Evolutionary conservation across 2,888 invertebrate species (phyloP).

Genomic region (Drosophila putrida): DNA sequence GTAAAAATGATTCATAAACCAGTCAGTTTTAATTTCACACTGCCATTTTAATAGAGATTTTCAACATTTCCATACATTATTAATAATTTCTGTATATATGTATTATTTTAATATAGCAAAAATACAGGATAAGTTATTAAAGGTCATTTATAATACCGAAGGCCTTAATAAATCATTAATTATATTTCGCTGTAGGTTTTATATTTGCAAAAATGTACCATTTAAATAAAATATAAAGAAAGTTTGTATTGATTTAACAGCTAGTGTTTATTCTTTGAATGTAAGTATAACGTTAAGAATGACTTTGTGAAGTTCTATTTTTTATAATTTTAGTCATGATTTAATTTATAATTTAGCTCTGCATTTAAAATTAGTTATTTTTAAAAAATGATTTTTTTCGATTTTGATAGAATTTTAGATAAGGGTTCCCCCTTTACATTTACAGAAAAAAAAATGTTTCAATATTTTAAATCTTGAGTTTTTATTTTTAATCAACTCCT

Average conservation of each 20-base stretch:
- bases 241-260: conserved; percentile 21
- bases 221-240: conserved; percentile 66
- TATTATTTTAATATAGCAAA: conserved; percentile 83
- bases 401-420: no score
- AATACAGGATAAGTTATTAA: conserved; percentile 62
- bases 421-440: no score
- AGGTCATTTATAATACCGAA: conserved; percentile 11
- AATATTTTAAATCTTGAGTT: no score
- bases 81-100: conserved; percentile 78
- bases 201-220: conserved; percentile 59
- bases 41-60: conserved; percentile 65
- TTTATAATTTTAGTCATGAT: no score
- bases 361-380: no score
- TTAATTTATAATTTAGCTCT: no score
- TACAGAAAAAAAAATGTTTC: no score
- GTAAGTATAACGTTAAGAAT: conserved; percentile 9
- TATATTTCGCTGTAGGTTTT: conserved; percentile 68
- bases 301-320: no score
- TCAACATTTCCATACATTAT: conserved; percentile 62
- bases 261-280: conserved; percentile 29
- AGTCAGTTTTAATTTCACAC: conserved; percentile 57
- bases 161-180: neutral
- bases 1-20: conserved; percentile 33
- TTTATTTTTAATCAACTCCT: no score
- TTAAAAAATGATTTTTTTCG: no score